phyloP scores from a whole-genome alignment of 2,888 invertebrate genomes.

The Diadegma fenestrale region DNA sequence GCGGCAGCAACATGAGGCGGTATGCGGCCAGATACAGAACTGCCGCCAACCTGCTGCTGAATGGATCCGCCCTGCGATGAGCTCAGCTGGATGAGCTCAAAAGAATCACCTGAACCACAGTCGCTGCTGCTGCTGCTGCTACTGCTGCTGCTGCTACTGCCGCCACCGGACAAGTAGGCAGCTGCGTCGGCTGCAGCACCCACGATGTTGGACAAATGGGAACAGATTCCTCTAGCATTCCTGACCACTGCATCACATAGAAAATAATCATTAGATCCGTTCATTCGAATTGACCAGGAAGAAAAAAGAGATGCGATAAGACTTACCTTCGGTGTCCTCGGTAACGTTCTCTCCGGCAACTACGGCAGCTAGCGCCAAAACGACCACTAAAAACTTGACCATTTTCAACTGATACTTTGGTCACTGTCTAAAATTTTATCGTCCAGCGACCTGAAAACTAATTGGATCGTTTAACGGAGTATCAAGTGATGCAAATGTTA shows the following conservation, averaged over 20 bases:
- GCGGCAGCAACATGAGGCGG: background rate
- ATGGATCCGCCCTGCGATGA: background rate
- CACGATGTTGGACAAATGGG: background rate
- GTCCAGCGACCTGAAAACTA: background rate
- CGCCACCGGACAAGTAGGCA: background rate
- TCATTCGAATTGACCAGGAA: too few relatives aligned
- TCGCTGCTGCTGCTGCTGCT: background rate
- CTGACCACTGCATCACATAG: constrained; percentile 1
- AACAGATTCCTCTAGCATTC: constrained; percentile 22
- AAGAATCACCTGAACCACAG: background rate
- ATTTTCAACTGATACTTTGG: constrained; percentile 13
- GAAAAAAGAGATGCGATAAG: too few relatives aligned
- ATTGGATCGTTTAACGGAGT: background rate
- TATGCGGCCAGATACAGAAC: background rate
- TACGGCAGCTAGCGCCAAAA: constrained; percentile 17
- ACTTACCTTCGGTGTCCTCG: constrained; percentile 17
- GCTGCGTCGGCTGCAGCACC: constrained; percentile 6
- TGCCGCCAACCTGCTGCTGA: background rate
- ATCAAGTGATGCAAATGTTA: constrained; percentile 20
- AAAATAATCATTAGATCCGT: too few relatives aligned
- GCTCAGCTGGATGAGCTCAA: background rate
- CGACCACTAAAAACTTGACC: constrained; percentile 32
- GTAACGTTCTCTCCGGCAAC: constrained; percentile 1
- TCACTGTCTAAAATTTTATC: background rate
- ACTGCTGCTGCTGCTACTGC: background rate